Conservation (phyloP, 2,888 invertebrate species). For the Auanema freiburgensis region DNA sequence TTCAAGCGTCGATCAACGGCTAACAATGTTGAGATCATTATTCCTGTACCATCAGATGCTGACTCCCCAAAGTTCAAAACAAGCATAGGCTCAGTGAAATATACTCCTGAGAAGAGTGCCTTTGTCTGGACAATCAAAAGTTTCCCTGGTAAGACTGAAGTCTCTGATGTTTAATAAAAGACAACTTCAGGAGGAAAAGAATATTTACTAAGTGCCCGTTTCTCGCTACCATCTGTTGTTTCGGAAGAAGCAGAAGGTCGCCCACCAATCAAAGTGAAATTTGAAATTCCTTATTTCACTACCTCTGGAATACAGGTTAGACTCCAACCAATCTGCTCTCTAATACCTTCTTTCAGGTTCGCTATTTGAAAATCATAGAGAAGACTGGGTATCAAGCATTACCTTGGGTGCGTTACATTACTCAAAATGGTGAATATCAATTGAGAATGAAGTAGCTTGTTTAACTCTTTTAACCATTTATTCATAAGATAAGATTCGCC, state of each 20-base stretch:
- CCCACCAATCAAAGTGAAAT: constrained; percentile 96
- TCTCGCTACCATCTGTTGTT: constrained; percentile 91
- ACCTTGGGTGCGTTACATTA: constrained; percentile 98
- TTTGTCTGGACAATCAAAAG: constrained; percentile 78
- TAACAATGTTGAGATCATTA: constrained; percentile 95
- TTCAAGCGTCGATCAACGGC: constrained; percentile 96
- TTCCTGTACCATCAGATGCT: constrained; percentile 91
- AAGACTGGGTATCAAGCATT: constrained; percentile 98
- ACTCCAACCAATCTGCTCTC: background rate
- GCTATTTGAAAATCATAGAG: constrained; percentile 95
- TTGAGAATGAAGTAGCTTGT: constrained; percentile 72
- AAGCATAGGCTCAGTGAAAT: constrained; percentile 75
- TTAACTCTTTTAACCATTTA: background rate
- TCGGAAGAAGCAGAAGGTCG: constrained; percentile 92
- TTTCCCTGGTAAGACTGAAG: constrained; percentile 66
- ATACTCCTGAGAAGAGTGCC: constrained; percentile 93
- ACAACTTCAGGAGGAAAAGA: constrained; percentile 79
- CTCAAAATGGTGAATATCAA: constrained; percentile 98
- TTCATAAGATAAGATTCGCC: background rate
- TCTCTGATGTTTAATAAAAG: background rate
- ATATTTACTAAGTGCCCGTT: constrained; percentile 96
- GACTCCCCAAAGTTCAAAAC: constrained; percentile 87
- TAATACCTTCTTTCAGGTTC: constrained; percentile 70
- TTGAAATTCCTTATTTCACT: constrained; percentile 98
- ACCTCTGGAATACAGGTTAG: constrained; percentile 93